Evolutionary conservation across 1,140 invertebrate species (phyloP), one percentile per base, ranked within the genome.

Genomic region (Apis florea): DNA sequence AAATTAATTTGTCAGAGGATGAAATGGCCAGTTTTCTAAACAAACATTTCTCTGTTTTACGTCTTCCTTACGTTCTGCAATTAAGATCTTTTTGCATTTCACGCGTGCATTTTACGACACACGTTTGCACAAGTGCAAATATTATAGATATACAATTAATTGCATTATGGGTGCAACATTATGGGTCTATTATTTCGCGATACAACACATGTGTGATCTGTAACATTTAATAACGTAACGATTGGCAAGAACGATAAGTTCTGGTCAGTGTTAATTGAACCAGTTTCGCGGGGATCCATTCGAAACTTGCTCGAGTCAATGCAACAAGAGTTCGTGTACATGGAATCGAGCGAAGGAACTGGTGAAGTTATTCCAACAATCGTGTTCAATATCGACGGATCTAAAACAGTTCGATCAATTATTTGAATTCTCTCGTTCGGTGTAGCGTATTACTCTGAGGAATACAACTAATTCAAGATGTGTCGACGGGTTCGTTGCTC

Each of bases 1-100:
- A 88, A 84, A 87, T 88, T 87, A 88, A 88, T 88, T 82, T 87
- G 72, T 82, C 63, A 63, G 54, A 53, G 85, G 83, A 63, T 77
- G 79, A 79, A 84, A 84, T 64, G 72, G 82, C 85, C 86, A 88
- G 85, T 88, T 88, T 84, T 88, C 4, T 84, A 40, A 87, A 24
- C 73, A 21, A 51, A 9, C 80, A 49, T 82, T 79, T 88, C 5
- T 40, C 31, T 79, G 76, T 77, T 79, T 63, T 49, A 59, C 26
- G 26, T 31, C 2, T 2, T 40, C 70, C 15, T 54, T 17, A 31
- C 54, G 40, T 70, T 49, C 56, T 68, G 70, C 84, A 74, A 81
- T 75, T 79, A 83, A 86, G 63, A 77, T 56, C 66, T 84, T 75
- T 83, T 51, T 47, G 71, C 47, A 80, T 78, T 84, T 72, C 59